phyloP scores from a whole-genome alignment of 2,888 invertebrate genomes.

The Acronicta psi region DNA sequence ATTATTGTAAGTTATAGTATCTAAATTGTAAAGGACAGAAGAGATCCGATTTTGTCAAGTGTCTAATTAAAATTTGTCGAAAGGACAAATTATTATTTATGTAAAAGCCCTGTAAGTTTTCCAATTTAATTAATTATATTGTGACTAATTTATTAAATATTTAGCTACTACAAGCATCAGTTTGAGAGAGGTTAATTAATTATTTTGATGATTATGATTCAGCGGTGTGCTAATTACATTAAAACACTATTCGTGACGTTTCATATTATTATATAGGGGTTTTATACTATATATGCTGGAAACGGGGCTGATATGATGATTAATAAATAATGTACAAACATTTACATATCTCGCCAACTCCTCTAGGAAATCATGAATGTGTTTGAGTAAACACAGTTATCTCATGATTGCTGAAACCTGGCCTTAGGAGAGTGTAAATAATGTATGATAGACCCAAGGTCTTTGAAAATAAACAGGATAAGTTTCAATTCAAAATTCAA shows the following conservation, averaged over 20 bases:
- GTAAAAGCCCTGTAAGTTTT: neutral
- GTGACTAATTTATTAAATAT: conserved; percentile 4
- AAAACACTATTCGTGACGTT: conserved; percentile 20
- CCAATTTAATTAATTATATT: conserved; percentile 12
- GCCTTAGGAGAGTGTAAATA: conserved; percentile 5
- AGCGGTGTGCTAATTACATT: conserved; percentile 22
- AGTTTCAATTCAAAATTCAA: too few relatives aligned
- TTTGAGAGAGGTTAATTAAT: conserved; percentile 15
- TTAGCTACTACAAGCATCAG: conserved; percentile 8
- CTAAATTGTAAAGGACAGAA: too few relatives aligned
- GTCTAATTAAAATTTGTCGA: too few relatives aligned
- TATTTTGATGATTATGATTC: conserved; percentile 28
- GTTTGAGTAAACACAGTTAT: conserved; percentile 20
- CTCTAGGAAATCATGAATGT: conserved; percentile 40
- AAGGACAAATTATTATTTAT: too few relatives aligned
- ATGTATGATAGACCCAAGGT: neutral
- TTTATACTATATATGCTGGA: conserved; percentile 11
- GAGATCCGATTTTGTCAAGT: too few relatives aligned
- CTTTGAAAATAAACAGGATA: too few relatives aligned
- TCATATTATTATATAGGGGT: conserved; percentile 26
- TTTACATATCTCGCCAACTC: conserved; percentile 40
- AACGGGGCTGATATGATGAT: conserved; percentile 13
- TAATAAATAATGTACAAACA: conserved; percentile 45
- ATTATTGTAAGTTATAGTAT: too few relatives aligned
- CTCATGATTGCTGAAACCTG: conserved; percentile 24